phyloP scores from a whole-genome alignment of 2,113 vertebrate genomes.

The crab-eating macaque (Macaca fascicularis) region T2T-MFA8v1.1 NC_088395.1:136920001-136920500 shows the following conservation, averaged over 20 bases:
- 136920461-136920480: not conserved
- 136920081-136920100: not conserved
- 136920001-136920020: not conserved
- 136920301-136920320: not conserved
- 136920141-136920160: too few relatives aligned
- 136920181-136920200: too few relatives aligned
- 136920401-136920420: not conserved
- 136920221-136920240: too few relatives aligned
- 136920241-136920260: too few relatives aligned
- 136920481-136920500: conserved; percentile 25
- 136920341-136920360: conserved; percentile 2
- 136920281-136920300: not conserved
- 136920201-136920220: too few relatives aligned
- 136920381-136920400: conserved; percentile 24
- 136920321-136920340: not conserved
- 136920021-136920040: conserved; percentile 3
- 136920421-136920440: not conserved
- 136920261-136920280: too few relatives aligned
- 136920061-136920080: not conserved
- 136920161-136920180: too few relatives aligned
- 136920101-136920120: not conserved
- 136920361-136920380: not conserved
- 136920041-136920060: not conserved
- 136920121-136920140: not conserved
- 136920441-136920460: not conserved